Conservation (phyloP, 2,797 vertebrate species). For the Caiman crocodilus region DNA sequence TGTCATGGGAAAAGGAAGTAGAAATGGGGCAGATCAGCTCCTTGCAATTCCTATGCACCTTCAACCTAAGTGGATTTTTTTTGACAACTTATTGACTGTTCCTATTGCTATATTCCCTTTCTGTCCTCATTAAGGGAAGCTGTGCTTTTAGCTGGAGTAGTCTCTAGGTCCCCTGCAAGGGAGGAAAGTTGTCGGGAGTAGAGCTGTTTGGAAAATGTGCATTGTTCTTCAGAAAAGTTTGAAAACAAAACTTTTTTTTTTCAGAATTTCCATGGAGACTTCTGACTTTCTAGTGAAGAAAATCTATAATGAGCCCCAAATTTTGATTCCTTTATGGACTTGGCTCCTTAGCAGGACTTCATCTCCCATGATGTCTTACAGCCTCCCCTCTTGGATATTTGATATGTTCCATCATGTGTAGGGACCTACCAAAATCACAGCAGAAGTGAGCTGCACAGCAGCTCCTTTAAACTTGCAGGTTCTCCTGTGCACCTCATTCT, state of each 20-base stretch:
- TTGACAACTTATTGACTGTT: neutral
- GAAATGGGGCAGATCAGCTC: neutral
- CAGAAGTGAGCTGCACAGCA: too few species aligned
- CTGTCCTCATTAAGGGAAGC: neutral
- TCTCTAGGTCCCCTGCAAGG: neutral
- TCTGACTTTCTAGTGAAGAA: neutral
- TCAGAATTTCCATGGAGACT: neutral
- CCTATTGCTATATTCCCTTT: neutral
- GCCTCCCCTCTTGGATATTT: neutral
- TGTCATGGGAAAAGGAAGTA: neutral
- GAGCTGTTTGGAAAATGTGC: fast-evolving
- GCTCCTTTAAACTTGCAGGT: too few species aligned
- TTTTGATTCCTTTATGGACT: neutral
- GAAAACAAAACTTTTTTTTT: fast-evolving
- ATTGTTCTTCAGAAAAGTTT: neutral
- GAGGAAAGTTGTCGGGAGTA: neutral
- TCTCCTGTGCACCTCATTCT: too few species aligned
- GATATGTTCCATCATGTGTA: fast-evolving
- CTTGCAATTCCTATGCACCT: neutral
- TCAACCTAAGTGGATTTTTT: fast-evolving
- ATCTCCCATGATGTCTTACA: neutral
- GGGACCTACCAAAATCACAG: too few species aligned
- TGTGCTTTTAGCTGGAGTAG: neutral
- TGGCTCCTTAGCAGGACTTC: neutral
- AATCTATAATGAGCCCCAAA: neutral